These are phyloP conservation scores for Lithophane socia DNA, from an alignment of 2,888 invertebrate species.

Conservation along the genomic window DNA sequence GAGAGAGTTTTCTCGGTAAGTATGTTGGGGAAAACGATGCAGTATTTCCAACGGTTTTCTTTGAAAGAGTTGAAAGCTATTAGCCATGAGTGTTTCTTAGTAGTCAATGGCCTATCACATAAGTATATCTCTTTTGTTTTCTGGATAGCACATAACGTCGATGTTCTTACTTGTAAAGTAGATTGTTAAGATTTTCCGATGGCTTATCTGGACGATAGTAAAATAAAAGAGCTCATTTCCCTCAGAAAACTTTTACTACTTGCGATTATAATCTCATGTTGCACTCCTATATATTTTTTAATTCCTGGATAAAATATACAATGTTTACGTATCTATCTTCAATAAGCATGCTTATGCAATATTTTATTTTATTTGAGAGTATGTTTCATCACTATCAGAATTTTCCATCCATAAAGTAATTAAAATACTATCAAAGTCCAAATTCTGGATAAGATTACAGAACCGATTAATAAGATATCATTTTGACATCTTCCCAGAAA, in stretches of 20 bases:
- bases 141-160: background rate
- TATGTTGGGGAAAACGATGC: constrained; percentile 1
- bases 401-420: constrained; percentile 23
- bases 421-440: constrained; percentile 45
- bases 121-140: background rate
- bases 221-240: constrained; percentile 30
- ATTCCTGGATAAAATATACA: background rate
- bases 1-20: constrained; percentile 10
- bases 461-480: constrained; percentile 56
- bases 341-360: background rate
- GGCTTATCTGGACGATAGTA: constrained; percentile 30
- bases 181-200: constrained; percentile 25
- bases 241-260: constrained; percentile 13
- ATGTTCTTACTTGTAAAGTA: constrained; percentile 10
- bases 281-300: constrained; percentile 20
- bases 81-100: constrained; percentile 18
- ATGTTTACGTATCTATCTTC: background rate
- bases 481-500: constrained; percentile 52
- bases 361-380: background rate
- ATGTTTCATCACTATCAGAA: constrained; percentile 23
- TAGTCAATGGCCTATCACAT: constrained; percentile 3
- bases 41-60: background rate
- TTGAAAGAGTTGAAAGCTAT: constrained; percentile 23
- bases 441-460: constrained; percentile 47
- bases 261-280: constrained; percentile 22